Conservation (phyloP, 2,888 invertebrate species). For the Chrysodeixis includens region DNA sequence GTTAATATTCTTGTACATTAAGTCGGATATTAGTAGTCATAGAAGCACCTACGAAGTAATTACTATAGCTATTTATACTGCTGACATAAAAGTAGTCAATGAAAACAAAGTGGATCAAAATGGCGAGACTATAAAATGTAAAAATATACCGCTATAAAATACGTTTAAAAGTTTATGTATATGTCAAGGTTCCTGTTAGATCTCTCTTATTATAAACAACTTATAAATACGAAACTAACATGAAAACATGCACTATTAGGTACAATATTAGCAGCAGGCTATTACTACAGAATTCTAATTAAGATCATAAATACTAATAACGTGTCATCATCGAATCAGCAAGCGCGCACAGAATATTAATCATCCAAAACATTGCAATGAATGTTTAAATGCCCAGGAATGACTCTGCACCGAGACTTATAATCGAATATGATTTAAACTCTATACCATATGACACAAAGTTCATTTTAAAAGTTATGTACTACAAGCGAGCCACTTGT, state of each 20-base stretch:
- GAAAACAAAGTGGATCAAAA: constrained; percentile 4
- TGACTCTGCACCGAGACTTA: not conserved
- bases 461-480: constrained; percentile 1
- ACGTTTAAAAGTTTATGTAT: not conserved
- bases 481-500: not conserved
- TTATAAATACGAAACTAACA: not conserved
- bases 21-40: too few relatives aligned
- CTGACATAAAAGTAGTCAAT: not conserved
- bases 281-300: constrained; percentile 2
- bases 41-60: too few relatives aligned
- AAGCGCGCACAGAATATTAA: constrained; percentile 1
- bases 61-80: not conserved
- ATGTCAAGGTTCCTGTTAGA: constrained; percentile 3
- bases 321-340: constrained; percentile 4
- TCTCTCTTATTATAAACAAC: not conserved
- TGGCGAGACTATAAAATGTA: constrained; percentile 2
- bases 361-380: constrained; percentile 4
- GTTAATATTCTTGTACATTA: too few relatives aligned
- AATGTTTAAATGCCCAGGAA: not conserved
- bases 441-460: not conserved
- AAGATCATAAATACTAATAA: constrained; percentile 4
- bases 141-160: not conserved
- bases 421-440: not conserved
- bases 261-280: not conserved
- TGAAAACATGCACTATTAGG: constrained; percentile 1